Evolutionary conservation across 2,797 vertebrate genomes (phyloP).

Genomic region (Syngnathus rostellatus): DNA sequence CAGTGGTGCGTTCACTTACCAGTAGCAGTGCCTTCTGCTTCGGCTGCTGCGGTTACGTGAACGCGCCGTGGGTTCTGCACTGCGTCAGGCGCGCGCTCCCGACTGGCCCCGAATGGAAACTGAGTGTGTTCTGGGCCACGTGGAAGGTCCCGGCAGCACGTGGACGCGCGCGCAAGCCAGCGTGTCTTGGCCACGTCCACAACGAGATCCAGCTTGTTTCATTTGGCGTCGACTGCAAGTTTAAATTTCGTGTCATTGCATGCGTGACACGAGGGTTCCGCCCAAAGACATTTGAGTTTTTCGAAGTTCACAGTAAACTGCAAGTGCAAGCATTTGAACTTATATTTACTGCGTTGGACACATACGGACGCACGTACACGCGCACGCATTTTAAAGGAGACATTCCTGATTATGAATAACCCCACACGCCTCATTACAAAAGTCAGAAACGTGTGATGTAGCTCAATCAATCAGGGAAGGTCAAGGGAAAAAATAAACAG

Average conservation of each 20-base stretch:
- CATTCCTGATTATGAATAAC: no score
- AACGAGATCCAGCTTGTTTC: neutral
- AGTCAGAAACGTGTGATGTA: neutral
- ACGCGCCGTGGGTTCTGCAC: slow-evolving; percentile 7
- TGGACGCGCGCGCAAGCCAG: neutral
- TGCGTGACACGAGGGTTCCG: neutral
- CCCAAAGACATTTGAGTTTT: neutral
- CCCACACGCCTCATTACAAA: no score
- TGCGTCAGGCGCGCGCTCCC: slow-evolving; percentile 4
- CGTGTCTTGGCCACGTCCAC: slow-evolving; percentile 3
- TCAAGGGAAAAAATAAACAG: neutral
- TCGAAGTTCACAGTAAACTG: neutral
- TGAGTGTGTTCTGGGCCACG: neutral
- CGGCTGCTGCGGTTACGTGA: neutral
- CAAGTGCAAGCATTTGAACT: no score
- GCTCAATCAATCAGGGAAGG: neutral
- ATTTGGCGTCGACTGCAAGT: neutral
- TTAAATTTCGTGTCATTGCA: neutral
- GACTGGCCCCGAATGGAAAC: neutral
- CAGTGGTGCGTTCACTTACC: neutral
- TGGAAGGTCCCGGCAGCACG: neutral
- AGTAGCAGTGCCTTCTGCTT: neutral
- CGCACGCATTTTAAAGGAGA: no score
- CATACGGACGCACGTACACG: no score
- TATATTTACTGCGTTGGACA: neutral